Evolutionary conservation across 2,797 vertebrate genomes (phyloP), one percentile per base, ranked within the genome.

Genomic region (Argyrosomus regius): DNA sequence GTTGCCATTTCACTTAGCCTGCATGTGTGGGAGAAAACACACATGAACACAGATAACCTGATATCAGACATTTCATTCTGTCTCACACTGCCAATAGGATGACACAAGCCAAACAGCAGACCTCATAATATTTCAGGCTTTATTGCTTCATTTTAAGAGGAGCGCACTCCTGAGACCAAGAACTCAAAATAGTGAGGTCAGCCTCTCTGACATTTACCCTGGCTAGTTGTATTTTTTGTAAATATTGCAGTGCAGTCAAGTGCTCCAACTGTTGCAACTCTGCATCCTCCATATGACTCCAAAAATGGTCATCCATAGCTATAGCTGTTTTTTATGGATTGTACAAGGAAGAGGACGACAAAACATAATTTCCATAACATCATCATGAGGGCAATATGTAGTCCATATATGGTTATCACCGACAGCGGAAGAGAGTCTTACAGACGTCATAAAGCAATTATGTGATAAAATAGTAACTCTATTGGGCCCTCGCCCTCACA

Each of bases 231-330:
- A 8, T 22, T 66, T 49, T 49, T 48, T 64, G 41, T 60, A 53
- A 53, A 68, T 58, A 87, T 78, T 89, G 75, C 2, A 39, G 35
- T 74, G 65, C 16, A 41, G 10, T 68, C 82, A 53, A 59, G n/a
- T 57, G 45, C 68, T 80, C 28, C 67, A 75, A 82, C 14, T 26
- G 28, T 18, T 45, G 14, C 26, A 28, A 57, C 28, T 45, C 57
- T 61, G 43, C 20, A 46, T 0, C 12, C 60, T 45, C 46, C 60
- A 86, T 77, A 81, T 71, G 58, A 75, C 71, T n/a, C 66, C 72
- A 78, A 60, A 75, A 77, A 84, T 81, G 12, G 72, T 72, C 3
- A 66, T 10, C n/a, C 35, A 63, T 68, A 43, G 26, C 46, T 31
- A n/a, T 0, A 48, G 22, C 24, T 39, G 1, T 17, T 35, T 52